Evolutionary conservation across 2,888 invertebrate genomes (phyloP), one percentile per base, ranked within the genome.

Genomic region (Chrysomela aeneicollis): DNA sequence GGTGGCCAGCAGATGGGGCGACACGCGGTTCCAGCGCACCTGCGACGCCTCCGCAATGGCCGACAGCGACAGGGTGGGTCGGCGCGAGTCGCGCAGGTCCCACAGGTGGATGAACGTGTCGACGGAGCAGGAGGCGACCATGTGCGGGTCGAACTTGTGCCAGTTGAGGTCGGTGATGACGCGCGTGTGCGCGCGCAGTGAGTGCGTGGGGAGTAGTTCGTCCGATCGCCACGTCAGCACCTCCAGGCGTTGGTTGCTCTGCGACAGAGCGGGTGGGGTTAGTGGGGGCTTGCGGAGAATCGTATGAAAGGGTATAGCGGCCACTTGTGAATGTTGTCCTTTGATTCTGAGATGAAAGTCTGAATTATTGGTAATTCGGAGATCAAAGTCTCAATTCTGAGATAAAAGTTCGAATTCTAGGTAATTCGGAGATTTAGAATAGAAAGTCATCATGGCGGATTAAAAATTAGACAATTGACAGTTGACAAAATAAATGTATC

Each of bases 51-150:
- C 94, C 77, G 94, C 94, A 76, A 97, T 93, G 72, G 96, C 94
- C 75, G 94, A 94, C 35, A 97, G 83, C 4, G 96, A 94, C 51
- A 92, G 82, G 12, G 89, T 87, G 17, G 97, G 97, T 80, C 92
- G 90, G 67, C 93, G 87, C 8, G 92, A 86, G 83, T 96, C 95
- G 74, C 96, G 84, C 57, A 95, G 86, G 79, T 98, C 97, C 97
- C 97, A 97, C 62, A 97, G 87, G 80, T 96, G 92, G 37, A 96
- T 95, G 77, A 92, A 96, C 46, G 95, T 94, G 79, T 97, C 97
- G 59, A 95, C 94, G 3, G 97, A 97, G 78, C 95, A 96, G 50
- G 96, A 95, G 8, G 96, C 93, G 63, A 94, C 80, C 52, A 91
- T 82, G 80, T 91, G 89, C 1, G 91, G 88, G 78, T 93, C 90